Base-by-base conservation (phyloP, 2,113 vertebrate genomes). In the Atractosteus spatula region DNA sequence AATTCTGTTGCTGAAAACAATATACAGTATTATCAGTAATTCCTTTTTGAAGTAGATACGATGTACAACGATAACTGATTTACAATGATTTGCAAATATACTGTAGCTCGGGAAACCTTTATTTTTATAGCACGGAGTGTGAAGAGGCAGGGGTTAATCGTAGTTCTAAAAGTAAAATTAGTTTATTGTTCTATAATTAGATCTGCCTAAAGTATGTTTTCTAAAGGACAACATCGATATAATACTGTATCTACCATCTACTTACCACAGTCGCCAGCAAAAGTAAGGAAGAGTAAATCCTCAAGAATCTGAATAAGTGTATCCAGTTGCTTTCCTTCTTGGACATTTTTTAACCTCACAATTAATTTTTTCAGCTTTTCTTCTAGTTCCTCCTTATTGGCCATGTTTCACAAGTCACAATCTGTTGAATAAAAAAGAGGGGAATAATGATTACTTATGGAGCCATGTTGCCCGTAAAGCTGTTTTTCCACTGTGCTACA, bases 281-380 rank as follows among this genome's bases (percentile, higher is more conserved):
- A 85, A 3, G 96, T 91, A 74, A 96, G 86, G 80, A 90, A 89
- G 66, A 94, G 88, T 44, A 98, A 79, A 55, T 99, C 97, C 73
- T 95, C 91, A 75, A 98, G 82, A 74, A 93, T 96, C 67, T 98
- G 97, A 6, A 95, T 85, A 81, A 97, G 77, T 0, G 93, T 94
- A 66, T 89, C 85, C 47, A 94, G 68, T 29, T 93, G 93, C 12
- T 93, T 89, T 69, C 93, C 92, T 44, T 95, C 93, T 71, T 94
- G 93, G 0, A 94, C 81, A n/a, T 89, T 94, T 3, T 82, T 90
- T 59, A 99, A 88, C 56, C 96, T 88, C 61, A 96, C 97, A 11
- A 96, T 67, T 11, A 99, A 90, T 63, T 95, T 98, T 80, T 79
- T 92, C 65, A 99, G 76, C 64, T 83, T 85, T 57, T 94, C 91